Base-by-base conservation (phyloP, 2,113 vertebrate genomes). In the Siniperca knerii region DNA sequence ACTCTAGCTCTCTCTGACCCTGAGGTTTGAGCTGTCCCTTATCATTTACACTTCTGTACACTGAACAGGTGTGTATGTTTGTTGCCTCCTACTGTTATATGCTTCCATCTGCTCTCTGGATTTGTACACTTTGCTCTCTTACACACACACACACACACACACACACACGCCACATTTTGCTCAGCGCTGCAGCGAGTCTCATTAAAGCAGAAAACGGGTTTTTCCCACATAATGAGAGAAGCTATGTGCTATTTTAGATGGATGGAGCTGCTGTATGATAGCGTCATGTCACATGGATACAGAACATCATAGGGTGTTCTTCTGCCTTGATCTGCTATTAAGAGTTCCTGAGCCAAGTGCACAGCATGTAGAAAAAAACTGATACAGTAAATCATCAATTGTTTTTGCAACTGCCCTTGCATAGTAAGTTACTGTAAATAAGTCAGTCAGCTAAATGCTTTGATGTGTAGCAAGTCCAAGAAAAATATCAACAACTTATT, bases 191-290 rank as follows among this genome's bases (percentile, higher is more conserved):
- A 77, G 88, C 62, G 57, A 15, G 68, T 80, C 82, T 89, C 77
- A 90, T 87, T 84, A 86, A 76, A 89, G 73, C 48, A 65, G 73
- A 72, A 78, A 79, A 75, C 66, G 48, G 42, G 29, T 64, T 87
- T 89, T 75, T 62, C 66, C 55, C 67, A 7, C 65, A 42, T 81
- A 82, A 77, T 86, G 77, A 20, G 64, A 40, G 65, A 60, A n/a
- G 61, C 70, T 3, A 54, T 20, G 66, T 58, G 66, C 75, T 93
- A 73, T 84, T 89, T 90, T 83, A 71, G 84, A 77, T 23, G 4
- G 58, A 60, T 37, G 4, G 61, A 9, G 44, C 8, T 20, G 8
- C 35, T 3, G 70, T 6, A 10, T 77, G 69, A 52, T 46, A 35
- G 46, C 67, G 21, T 71, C 70, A 50, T 67, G 77, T 60, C 64